Evolutionary conservation across 2,113 vertebrate genomes (phyloP), one percentile per base, ranked within the genome.

Genomic region (Limanda limanda): DNA sequence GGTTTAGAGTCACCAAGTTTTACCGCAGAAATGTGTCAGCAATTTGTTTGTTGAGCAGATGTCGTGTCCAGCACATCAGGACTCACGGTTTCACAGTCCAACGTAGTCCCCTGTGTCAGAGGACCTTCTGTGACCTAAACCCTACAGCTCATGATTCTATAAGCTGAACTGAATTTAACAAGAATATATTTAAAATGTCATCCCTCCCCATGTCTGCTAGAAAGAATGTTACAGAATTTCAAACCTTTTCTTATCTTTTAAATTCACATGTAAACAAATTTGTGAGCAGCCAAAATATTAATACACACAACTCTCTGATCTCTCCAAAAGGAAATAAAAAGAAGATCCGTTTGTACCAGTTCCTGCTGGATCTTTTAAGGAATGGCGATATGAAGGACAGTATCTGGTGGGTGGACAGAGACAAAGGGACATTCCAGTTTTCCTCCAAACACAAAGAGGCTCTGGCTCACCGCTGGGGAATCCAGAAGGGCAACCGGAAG

Each of bases 351-450:
- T 89, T 99, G 64, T 99, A 99, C 90, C 98, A 99, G 93, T 99
- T 99, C 92, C 96, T 99, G 89, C 90, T 99, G 83, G 97, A 99
- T 89, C 96, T 99, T 79, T 95, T 99, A 84, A 95, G 96, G 76
- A 97, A 95, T 0, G 97, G 97, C 40, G 97, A 98, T 81, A 99
- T 99, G 98, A 98, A 99, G 90, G 97, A 99, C 82, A 98, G 98
- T 95, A 98, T 99, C 94, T 99, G 98, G 98, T 99, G 98, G 98
- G 96, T 99, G 84, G 97, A 99, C 94, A 96, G 97, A 92, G 97
- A 99, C 87, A 99, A 98, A 85, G 98, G 98, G 84, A 97, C 96
- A 77, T 99, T 99, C 92, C 97, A 99, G 93, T 99, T 99, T 95
- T 99, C 98, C 8, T 99, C 98, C 83, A 99, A 99, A 92, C 98